These are phyloP conservation scores for Dryocosmus kuriphilus DNA, from an alignment of 2,888 invertebrate species.

Conservation along the genomic window DNA sequence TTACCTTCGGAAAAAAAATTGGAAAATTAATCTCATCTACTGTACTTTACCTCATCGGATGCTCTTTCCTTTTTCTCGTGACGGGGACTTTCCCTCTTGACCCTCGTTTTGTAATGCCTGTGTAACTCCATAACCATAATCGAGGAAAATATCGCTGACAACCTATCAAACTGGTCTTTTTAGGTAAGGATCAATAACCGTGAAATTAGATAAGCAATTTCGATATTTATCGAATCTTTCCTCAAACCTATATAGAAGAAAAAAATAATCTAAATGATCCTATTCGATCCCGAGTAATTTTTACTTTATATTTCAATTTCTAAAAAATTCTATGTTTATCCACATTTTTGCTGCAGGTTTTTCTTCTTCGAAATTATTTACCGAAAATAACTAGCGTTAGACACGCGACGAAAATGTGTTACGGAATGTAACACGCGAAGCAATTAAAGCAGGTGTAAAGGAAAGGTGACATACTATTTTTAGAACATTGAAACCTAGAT, in stretches of 20 bases:
- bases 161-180: not conserved
- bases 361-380: slow-evolving; percentile 3
- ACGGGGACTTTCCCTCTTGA: slow-evolving; percentile 1
- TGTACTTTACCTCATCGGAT: not conserved
- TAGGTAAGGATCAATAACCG: not conserved
- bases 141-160: slow-evolving; percentile 13
- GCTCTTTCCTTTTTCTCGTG: slow-evolving; percentile 15
- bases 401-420: slow-evolving; percentile 23
- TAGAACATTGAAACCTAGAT: not conserved
- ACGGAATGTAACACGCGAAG: slow-evolving; percentile 7
- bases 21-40: slow-evolving; percentile 14
- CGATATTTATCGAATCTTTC: not conserved
- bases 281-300: not conserved
- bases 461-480: slow-evolving; percentile 1
- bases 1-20: too few relatives aligned
- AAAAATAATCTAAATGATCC: not conserved
- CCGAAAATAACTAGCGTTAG: not conserved
- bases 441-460: not conserved
- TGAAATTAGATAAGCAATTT: not conserved
- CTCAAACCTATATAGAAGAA: not conserved
- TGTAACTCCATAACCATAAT: slow-evolving; percentile 12
- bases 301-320: not conserved
- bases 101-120: slow-evolving; percentile 19
- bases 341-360: not conserved
- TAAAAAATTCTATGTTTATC: too few relatives aligned